Conservation (phyloP, 2,797 vertebrate species). For the Melanotaenia nigrans region DNA sequence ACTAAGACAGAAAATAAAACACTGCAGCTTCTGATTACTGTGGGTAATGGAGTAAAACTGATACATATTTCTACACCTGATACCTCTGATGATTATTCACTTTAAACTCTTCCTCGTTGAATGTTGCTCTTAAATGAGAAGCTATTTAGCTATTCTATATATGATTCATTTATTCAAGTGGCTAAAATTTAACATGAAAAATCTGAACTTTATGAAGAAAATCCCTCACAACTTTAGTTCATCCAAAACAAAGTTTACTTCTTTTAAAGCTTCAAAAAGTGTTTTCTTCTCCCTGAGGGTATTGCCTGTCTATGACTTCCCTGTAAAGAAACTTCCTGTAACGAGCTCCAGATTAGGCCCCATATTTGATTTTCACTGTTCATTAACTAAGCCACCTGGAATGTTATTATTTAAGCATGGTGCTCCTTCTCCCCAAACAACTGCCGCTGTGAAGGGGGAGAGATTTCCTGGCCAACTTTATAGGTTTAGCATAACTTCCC, state of each 20-base stretch:
- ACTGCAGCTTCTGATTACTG: too few species aligned
- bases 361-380: conserved; percentile 90
- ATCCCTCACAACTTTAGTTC: conserved; percentile 5
- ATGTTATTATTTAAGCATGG: conserved; percentile 87
- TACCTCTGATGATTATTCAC: background rate
- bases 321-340: conserved; percentile 85
- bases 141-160: background rate
- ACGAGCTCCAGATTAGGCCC: conserved; percentile 86
- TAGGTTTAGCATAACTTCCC: conserved; percentile 81
- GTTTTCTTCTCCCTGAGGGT: conserved; percentile 71
- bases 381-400: conserved; percentile 90
- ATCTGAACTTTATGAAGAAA: background rate
- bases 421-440: conserved; percentile 86
- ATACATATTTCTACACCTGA: conserved; percentile 1
- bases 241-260: conserved; percentile 39
- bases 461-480: conserved; percentile 83
- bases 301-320: conserved; percentile 79
- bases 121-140: conserved; percentile 6
- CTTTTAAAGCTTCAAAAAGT: conserved; percentile 54
- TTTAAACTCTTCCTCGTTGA: background rate
- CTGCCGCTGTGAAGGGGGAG: conserved; percentile 82
- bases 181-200: background rate
- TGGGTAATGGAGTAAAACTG: background rate
- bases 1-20: conserved; percentile 57
- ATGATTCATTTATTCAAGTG: background rate